Evolutionary conservation across 2,797 vertebrate genomes (phyloP).

Genomic region (Threskiornis aethiopicus): DNA sequence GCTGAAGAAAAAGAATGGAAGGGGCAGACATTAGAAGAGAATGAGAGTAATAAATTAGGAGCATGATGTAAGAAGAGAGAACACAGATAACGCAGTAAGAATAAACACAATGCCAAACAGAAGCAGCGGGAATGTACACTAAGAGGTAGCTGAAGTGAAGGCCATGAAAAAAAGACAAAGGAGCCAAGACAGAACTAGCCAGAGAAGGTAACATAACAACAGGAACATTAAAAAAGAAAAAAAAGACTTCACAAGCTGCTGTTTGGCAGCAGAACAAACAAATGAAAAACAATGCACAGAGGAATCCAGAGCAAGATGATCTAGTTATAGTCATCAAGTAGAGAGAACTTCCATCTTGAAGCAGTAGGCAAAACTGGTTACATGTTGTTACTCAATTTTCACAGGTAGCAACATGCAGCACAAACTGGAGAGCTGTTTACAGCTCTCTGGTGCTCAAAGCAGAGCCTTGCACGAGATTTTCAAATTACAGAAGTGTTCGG

Average conservation of each 20-base stretch:
- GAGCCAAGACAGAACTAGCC: not conserved
- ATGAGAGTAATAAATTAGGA: not conserved
- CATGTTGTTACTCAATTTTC: not conserved
- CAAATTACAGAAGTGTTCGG: not conserved
- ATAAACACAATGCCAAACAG: not conserved
- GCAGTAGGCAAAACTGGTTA: not conserved
- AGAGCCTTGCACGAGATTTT: not conserved
- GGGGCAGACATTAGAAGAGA: not conserved
- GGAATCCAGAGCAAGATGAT: not conserved
- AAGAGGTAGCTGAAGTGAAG: not conserved
- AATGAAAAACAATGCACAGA: not conserved
- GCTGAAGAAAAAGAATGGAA: not conserved
- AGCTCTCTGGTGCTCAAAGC: not conserved
- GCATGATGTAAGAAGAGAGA: not conserved
- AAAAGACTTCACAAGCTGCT: not conserved
- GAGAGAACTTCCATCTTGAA: not conserved
- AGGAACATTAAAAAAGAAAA: not conserved
- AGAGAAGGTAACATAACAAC: not conserved
- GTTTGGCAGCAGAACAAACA: not conserved
- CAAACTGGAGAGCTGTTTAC: not conserved
- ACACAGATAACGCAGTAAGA: not conserved
- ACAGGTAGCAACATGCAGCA: not conserved
- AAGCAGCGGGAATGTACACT: not conserved
- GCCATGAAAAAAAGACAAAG: not conserved
- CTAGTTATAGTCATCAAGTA: rapidly evolving